Evolutionary conservation across 2,797 vertebrate species (phyloP).

Genomic region (Dermochelys coriacea): DNA sequence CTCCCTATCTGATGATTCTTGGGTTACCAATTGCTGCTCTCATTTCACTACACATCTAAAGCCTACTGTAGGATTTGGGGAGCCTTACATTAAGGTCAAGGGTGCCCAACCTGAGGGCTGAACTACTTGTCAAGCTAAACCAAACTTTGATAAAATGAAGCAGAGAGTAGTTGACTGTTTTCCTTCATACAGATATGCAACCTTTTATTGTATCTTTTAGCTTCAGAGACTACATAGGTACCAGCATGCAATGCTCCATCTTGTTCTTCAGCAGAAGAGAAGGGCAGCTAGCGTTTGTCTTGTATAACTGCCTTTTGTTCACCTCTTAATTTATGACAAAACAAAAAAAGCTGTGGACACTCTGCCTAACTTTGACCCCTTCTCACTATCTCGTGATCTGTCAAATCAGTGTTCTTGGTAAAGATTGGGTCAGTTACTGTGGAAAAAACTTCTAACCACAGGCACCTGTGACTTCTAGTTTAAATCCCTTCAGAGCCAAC

Average conservation of each 20-base stretch:
- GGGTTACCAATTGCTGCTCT: neutral
- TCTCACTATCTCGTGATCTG: neutral
- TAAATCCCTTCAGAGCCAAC: neutral
- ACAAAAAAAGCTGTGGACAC: neutral
- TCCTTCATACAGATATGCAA: neutral
- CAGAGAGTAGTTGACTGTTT: neutral
- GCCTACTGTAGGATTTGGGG: neutral
- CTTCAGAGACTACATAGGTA: neutral
- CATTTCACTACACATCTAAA: neutral
- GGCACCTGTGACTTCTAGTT: neutral
- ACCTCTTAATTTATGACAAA: conserved; percentile 4
- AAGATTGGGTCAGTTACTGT: neutral
- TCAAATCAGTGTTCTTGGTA: neutral
- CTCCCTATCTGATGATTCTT: neutral
- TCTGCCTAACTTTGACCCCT: neutral
- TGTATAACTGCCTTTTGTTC: neutral
- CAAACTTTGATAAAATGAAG: neutral
- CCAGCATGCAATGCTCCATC: neutral
- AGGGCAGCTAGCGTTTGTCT: neutral
- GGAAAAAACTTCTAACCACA: neutral
- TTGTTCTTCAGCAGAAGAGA: neutral
- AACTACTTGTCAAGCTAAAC: neutral
- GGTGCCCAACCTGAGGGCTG: neutral
- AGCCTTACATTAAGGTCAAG: neutral
- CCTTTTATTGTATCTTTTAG: neutral